Evolutionary conservation across 2,113 vertebrate species (phyloP), one percentile per base, ranked within the genome.

Genomic region (Prunella fulvescens): DNA sequence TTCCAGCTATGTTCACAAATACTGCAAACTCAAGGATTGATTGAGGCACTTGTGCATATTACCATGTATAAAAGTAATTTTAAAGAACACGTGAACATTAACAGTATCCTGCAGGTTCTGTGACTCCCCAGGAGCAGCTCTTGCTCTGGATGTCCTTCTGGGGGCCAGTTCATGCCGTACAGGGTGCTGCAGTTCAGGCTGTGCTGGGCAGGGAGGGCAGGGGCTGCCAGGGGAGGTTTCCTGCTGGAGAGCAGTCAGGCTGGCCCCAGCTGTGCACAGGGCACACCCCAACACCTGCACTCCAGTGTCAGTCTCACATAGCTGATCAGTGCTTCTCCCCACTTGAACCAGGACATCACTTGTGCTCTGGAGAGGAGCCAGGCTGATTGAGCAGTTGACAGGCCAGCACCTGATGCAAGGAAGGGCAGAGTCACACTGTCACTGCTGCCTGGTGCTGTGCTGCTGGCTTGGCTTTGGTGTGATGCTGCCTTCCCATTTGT

Each of bases 271-370:
- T 51, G 37, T 8, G 50, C 24, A 5, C 9, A 16, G 70, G 35
- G 47, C 9, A 11, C 61, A 53, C 17, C n/a, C 56, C 6, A 4
- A 7, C 70, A 66, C 26, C 6, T 2, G 1, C 0, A 0, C 29
- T 12, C 31, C 31, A 6, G 2, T n/a, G 37, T 9, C 64, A 33
- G 24, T 53, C 40, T 77, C 2, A 2, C 5, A 0, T 22, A 6
- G 25, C 10, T 42, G 56, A 37, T 74, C 80, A 50, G 1, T 35
- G 8, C 29, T 54, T 5, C 62, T 74, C 77, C 39, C 12, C 14
- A 9, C 28, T 6, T 70, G 2, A 14, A 89, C 20, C 14, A 51
- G n/a, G 62, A 35, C 31, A 31, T 40, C 3, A 29, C 28, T 2
- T 7, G 62, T 57, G 44, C 37, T 56, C 66, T 29, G 42, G 42